Conservation (phyloP, 2,797 vertebrate species). For the Helicolenus hilgendorfi region DNA sequence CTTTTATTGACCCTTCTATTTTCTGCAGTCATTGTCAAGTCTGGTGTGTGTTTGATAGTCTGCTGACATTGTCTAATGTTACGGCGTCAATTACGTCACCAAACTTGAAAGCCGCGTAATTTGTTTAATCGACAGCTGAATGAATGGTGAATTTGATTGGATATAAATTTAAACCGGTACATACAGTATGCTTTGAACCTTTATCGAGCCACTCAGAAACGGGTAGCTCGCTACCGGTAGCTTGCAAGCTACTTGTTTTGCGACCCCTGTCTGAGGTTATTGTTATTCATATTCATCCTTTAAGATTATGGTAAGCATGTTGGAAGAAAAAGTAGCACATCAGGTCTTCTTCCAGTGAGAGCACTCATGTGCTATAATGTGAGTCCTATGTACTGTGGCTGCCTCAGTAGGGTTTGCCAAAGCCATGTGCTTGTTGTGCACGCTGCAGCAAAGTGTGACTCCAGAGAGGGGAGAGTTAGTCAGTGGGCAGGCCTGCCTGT, state of each 20-base stretch:
- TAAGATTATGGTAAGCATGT: not conserved
- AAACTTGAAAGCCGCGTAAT: no score
- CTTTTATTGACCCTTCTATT: no score
- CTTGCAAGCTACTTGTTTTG: no score
- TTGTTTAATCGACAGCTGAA: no score
- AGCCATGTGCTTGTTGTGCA: conserved; percentile 37
- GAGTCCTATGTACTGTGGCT: not conserved
- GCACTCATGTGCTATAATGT: not conserved
- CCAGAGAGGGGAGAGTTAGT: conserved; percentile 42
- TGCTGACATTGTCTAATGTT: no score
- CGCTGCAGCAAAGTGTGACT: conserved; percentile 40
- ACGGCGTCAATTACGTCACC: fast-evolving
- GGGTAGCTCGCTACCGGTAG: no score
- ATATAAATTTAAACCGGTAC: no score
- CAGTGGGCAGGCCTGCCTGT: conserved; percentile 55
- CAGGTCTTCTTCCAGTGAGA: not conserved
- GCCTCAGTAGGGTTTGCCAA: conserved; percentile 11
- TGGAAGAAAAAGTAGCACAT: not conserved
- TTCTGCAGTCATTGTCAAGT: no score
- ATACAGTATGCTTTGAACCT: no score
- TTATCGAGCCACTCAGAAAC: no score
- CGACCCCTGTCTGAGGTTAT: not conserved
- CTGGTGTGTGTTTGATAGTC: no score
- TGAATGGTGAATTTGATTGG: no score
- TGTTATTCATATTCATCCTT: not conserved